Percentiles rank a stretch among this genome's conserved stretches.
These are phyloP conservation scores for Lepidostoma basale DNA, from an alignment of 1,140 invertebrate species.

Conservation along the genomic window DNA sequence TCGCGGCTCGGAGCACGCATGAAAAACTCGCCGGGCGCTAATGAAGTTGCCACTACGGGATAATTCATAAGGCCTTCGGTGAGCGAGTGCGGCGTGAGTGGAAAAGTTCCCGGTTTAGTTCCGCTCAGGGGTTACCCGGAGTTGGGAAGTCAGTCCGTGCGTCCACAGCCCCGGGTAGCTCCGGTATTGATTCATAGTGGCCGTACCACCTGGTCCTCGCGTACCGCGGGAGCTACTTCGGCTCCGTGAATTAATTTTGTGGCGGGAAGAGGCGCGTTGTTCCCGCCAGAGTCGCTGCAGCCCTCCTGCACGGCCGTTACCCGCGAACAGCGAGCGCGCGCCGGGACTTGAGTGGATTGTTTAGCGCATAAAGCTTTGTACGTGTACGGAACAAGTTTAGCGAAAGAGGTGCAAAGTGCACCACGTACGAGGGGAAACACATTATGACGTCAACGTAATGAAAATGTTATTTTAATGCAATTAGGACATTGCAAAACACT, in stretches of 20 bases:
- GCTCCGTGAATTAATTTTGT: constrained; percentile 8
- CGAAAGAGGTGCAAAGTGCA: too few species aligned
- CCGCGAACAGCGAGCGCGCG: not conserved
- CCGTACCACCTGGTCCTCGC: constrained; percentile 36
- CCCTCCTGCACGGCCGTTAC: not conserved
- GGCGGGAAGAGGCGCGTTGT: not conserved
- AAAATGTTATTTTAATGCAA: too few species aligned
- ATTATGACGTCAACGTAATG: too few species aligned
- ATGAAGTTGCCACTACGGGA: constrained; percentile 33
- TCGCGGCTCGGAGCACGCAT: constrained; percentile 20
- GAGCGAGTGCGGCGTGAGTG: too few species aligned
- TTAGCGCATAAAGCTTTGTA: constrained; percentile 3
- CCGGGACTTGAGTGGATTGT: not conserved
- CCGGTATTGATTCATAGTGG: constrained; percentile 36
- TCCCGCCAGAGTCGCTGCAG: not conserved
- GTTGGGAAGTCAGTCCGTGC: not conserved
- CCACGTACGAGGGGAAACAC: too few species aligned
- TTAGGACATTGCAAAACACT: too few species aligned
- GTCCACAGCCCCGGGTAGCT: not conserved
- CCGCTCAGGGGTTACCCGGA: not conserved
- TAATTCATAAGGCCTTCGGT: constrained; percentile 20
- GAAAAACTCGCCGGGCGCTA: constrained; percentile 34
- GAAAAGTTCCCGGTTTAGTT: not conserved
- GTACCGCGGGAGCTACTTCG: constrained; percentile 4
- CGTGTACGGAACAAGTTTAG: too few species aligned